phyloP scores from a whole-genome alignment of 1,140 invertebrate genomes.

The Odontomachus brunneus region DNA sequence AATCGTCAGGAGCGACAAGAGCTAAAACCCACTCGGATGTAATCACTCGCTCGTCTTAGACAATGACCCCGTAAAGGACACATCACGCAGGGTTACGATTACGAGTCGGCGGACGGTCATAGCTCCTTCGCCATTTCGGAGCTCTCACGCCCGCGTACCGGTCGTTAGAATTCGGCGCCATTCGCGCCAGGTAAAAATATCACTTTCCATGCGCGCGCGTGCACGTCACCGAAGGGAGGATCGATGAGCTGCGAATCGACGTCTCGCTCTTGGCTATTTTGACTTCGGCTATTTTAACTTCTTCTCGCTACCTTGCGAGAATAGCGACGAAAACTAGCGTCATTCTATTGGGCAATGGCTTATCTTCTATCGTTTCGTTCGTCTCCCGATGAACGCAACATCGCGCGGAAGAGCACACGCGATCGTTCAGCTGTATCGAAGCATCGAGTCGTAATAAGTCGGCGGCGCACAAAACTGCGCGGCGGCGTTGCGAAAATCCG shows the following conservation, averaged over 20 bases:
- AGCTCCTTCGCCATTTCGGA: constrained; percentile 53
- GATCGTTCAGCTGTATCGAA: not conserved
- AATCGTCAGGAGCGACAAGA: constrained; percentile 39
- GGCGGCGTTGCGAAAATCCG: not conserved
- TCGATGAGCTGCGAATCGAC: not conserved
- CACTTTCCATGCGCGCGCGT: not conserved
- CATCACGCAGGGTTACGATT: constrained; percentile 63
- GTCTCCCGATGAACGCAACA: no score
- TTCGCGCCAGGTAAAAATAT: constrained; percentile 6
- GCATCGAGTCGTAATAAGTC: not conserved
- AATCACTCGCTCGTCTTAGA: constrained; percentile 11
- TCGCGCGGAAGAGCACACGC: no score
- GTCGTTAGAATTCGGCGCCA: not conserved
- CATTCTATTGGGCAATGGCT: no score
- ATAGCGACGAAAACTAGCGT: no score
- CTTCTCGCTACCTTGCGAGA: no score
- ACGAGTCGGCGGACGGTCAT: constrained; percentile 51
- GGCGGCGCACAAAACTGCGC: not conserved
- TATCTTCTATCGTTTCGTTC: no score
- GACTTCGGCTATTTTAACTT: no score
- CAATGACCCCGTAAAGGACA: constrained; percentile 20
- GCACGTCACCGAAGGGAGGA: not conserved
- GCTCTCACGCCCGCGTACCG: constrained; percentile 3
- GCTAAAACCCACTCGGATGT: constrained; percentile 53
- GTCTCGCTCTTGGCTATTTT: not conserved